Evolutionary conservation across 1,140 invertebrate species (phyloP), one percentile per base, ranked within the genome.

Genomic region (Caerostris darwini): DNA sequence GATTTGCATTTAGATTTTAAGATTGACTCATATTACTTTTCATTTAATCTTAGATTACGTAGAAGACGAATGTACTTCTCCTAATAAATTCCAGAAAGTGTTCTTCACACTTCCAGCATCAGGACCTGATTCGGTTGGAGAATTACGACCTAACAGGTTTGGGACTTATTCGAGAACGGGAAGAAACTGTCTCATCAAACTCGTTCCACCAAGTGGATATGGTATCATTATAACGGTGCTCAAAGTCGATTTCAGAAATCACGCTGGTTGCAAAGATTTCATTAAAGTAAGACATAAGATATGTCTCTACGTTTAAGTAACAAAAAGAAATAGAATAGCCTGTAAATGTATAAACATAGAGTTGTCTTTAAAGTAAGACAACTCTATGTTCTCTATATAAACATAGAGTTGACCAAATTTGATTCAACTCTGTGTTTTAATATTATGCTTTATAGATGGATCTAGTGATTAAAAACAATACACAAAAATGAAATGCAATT

Each of bases 151-250:
- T 34, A 94, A 94, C n/a, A 58, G 93, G 3, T 94, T 94, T 77
- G 93, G 93, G 10, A 94, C 93, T 10, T 90, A 94, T 50, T 94
- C 93, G 12, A 54, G 93, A 67, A 94, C 53, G n/a, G 93, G 87
- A 54, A 59, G 93, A 5, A 90, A 85, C 19, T 94, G 93, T 17
- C 93, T 94, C 53, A 19, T 94, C 53, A 94, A 94, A 61, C 54
- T 94, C 7, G 10, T 67, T 2, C 93, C 93, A n/a, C 93, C 93
- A 4, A 59, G 83, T 34, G 87, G 93, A 17, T 57, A 83, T 69
- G 93, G 93, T 3, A 17, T 94, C n/a, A n/a, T 94, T 1, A 12
- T 94, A 54, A 94, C 93, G 34, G 61, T 94, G 2, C 59, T 90
- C 7, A 59, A 59, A 82, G 54, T 94, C 1, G 93, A 94, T 58